Evolutionary conservation across 2,888 invertebrate genomes (phyloP), one percentile per base, ranked within the genome.

Genomic region (Tenthredo scrophulariae): DNA sequence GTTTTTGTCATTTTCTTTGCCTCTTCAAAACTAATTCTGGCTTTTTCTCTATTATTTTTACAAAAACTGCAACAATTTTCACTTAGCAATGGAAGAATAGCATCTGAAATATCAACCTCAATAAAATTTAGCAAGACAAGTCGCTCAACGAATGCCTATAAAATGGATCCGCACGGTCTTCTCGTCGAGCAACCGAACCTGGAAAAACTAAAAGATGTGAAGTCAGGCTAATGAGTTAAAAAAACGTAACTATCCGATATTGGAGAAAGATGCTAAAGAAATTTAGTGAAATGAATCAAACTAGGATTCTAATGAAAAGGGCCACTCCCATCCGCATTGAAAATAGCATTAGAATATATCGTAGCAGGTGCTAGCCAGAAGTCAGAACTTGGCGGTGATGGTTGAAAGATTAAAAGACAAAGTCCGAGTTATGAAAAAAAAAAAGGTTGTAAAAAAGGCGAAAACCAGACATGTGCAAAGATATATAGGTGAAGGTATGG

Each of bases 271-370:
- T 26, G n/a, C 18, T 7, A 33, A 18, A 54, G n/a, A 33, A 33
- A 33, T 29, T 18, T 2, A 54, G 10, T 33, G 29, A 22, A 50
- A 46, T 22, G 54, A 29, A 75, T 75, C 3, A 6, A 29, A 54
- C 9, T 29, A 29, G 7, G 15, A 46, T 77, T 77, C 54, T 1
- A 54, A 50, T 54, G 50, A 18, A 54, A 54, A 46, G 77, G 54
- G 77, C 77, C 77, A 77, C 77, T 77, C 77, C 77, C 54, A 77
- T n/a, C 29, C 15, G 15, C 29, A 46, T 54, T 77, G 77, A 54
- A 77, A 77, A 77, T 77, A 77, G 77, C 77, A 77, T 77, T 13
- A 54, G 43, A 77, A 77, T 77, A 67, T 67, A 67, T 67, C n/a
- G 54, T 18, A 77, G 54, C 77, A 77, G 54, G 77, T 77, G 77